These are phyloP conservation scores for Zaprionus africanus DNA, from an alignment of 1,140 invertebrate genomes.

Conservation along the genomic window DNA sequence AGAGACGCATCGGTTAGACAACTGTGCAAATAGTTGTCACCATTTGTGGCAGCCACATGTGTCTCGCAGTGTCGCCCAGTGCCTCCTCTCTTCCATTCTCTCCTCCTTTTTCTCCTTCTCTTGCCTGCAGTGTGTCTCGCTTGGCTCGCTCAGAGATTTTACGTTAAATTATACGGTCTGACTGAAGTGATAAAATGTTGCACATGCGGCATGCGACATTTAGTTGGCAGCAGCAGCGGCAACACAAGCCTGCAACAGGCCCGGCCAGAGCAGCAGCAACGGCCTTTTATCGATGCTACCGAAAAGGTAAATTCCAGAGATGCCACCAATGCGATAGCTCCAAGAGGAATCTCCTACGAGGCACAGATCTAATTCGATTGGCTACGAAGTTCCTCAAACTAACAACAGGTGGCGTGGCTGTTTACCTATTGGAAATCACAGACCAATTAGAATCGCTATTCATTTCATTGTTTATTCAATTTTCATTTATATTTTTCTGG, in stretches of 20 bases:
- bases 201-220: conserved; percentile 63
- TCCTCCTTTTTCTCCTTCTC: neutral
- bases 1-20: conserved; percentile 53
- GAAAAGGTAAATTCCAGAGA: conserved; percentile 16
- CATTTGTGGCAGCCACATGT: conserved; percentile 66
- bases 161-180: conserved; percentile 82
- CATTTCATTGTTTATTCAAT: neutral
- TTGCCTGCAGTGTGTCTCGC: conserved; percentile 30
- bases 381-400: neutral
- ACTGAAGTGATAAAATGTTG: conserved; percentile 79
- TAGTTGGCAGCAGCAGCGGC: conserved; percentile 47
- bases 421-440: too few species aligned
- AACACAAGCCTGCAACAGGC: conserved; percentile 7
- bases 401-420: conserved; percentile 18
- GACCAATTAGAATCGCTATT: neutral
- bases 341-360: neutral
- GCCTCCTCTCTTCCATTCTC: too few species aligned
- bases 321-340: conserved; percentile 20
- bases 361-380: neutral
- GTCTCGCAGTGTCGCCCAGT: conserved; percentile 3
- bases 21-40: conserved; percentile 77
- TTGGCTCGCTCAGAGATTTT: conserved; percentile 65
- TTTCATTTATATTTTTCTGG: neutral
- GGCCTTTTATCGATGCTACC: conserved; percentile 25
- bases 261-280: conserved; percentile 25